These are phyloP conservation scores for Spisula solida DNA, from an alignment of 2,888 invertebrate species.

Conservation along the genomic window DNA sequence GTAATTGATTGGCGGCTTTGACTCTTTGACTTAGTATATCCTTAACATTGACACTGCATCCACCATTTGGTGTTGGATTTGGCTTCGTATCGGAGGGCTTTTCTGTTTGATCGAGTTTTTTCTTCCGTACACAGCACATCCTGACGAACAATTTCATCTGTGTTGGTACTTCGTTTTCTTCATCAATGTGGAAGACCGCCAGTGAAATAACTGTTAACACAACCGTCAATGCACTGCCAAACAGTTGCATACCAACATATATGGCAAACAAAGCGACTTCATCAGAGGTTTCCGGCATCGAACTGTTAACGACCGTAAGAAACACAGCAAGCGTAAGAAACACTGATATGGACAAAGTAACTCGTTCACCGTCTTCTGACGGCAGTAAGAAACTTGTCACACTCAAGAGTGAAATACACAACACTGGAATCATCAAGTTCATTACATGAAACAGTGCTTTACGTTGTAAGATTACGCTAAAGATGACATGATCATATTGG, in stretches of 20 bases:
- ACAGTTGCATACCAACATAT: conserved; percentile 70
- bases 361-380: conserved; percentile 60
- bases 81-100: no score
- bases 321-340: conserved; percentile 75
- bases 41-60: background rate
- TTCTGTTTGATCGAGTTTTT: background rate
- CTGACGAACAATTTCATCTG: conserved; percentile 34
- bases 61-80: background rate
- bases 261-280: conserved; percentile 71
- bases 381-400: conserved; percentile 68
- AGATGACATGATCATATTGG: conserved; percentile 48
- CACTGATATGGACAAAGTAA: conserved; percentile 64
- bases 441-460: conserved; percentile 68
- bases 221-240: conserved; percentile 70
- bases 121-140: conserved; percentile 45
- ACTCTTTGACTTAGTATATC: background rate
- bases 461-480: conserved; percentile 50
- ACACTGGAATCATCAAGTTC: conserved; percentile 69
- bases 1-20: background rate
- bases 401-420: conserved; percentile 68
- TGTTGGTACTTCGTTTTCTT: conserved; percentile 47
- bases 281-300: conserved; percentile 73
- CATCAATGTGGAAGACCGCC: conserved; percentile 61
- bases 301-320: conserved; percentile 69
- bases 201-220: conserved; percentile 69